phyloP scores from a whole-genome alignment of 2,113 vertebrate genomes.

The Phasianus colchicus region DNA sequence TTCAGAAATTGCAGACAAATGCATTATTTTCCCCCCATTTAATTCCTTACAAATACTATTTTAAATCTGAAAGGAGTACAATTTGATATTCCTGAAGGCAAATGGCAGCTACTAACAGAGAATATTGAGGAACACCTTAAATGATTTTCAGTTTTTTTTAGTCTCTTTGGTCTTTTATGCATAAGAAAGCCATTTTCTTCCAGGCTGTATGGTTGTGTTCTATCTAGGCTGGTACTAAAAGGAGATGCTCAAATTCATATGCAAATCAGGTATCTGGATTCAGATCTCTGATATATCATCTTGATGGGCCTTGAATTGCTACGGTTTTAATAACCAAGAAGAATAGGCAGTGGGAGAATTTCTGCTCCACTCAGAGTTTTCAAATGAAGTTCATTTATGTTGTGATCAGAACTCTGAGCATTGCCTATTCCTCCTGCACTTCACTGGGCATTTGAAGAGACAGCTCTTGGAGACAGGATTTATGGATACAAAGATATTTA shows the following conservation, averaged over 20 bases:
- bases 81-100: background rate
- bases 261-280: background rate
- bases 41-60: background rate
- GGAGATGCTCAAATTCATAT: background rate
- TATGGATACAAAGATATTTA: background rate
- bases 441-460: no score
- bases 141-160: conserved; percentile 20
- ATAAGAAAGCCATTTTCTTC: background rate
- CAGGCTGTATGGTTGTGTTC: background rate
- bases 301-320: background rate
- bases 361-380: no score
- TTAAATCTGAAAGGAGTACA: background rate
- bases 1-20: background rate
- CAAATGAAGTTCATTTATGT: no score
- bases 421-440: no score
- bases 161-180: background rate
- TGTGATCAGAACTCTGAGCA: no score
- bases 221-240: background rate
- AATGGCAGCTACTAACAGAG: background rate
- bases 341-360: no score
- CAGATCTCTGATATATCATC: background rate
- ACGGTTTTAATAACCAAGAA: no score
- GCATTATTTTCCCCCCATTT: background rate
- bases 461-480: background rate
- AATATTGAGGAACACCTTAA: background rate